phyloP scores from a whole-genome alignment of 1,140 invertebrate species.

The Bombus impatiens region DNA sequence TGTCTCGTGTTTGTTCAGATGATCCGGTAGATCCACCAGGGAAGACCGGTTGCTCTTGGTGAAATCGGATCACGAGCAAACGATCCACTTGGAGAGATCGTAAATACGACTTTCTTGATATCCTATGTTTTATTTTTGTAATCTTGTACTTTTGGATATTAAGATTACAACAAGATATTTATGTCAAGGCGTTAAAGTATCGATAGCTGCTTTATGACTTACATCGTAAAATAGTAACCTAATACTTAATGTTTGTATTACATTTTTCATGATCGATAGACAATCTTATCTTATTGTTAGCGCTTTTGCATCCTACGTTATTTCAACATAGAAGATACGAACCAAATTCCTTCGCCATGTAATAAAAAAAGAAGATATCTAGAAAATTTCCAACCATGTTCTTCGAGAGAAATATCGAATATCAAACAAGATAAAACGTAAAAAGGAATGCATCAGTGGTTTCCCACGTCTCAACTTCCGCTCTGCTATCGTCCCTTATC shows the following conservation, averaged over 20 bases:
- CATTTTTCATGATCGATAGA: too few species aligned
- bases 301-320: too few species aligned
- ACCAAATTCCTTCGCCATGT: too few species aligned
- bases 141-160: too few species aligned
- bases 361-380: too few species aligned
- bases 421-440: conserved; percentile 21
- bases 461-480: conserved; percentile 21
- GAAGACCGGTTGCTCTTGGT: not conserved
- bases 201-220: too few species aligned
- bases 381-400: not conserved
- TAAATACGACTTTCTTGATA: not conserved
- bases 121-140: not conserved
- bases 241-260: too few species aligned
- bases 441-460: not conserved
- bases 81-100: not conserved
- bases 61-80: not conserved
- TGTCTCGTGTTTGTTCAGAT: conserved; percentile 6
- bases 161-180: too few species aligned
- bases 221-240: too few species aligned
- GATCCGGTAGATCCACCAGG: not conserved
- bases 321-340: too few species aligned
- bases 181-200: too few species aligned
- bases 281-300: too few species aligned
- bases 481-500: not conserved
- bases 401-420: conserved; percentile 12